Evolutionary conservation across 2,113 vertebrate genomes (phyloP).

Genomic region (Cavia porcellus): DNA sequence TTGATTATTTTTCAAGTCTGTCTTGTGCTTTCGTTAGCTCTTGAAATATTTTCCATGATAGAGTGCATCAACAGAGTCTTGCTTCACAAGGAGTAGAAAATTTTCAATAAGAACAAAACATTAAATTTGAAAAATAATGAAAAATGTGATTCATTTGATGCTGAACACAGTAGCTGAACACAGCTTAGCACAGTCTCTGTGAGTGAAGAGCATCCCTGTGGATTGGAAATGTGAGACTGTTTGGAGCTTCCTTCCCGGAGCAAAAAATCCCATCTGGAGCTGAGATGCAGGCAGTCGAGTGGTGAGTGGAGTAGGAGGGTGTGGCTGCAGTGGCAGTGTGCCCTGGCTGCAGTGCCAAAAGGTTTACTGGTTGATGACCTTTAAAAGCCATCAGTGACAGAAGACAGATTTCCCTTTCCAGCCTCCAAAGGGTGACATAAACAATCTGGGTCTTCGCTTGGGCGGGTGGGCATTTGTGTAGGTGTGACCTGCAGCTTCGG

Average conservation of each 20-base stretch:
- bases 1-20: background rate
- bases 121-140: constrained; percentile 6
- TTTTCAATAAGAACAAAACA: background rate
- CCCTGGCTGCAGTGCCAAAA: background rate
- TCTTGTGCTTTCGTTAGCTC: background rate
- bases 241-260: background rate
- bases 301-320: background rate
- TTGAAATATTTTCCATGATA: background rate
- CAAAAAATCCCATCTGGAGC: background rate
- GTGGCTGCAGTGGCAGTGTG: too few relatives aligned
- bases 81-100: background rate
- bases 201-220: background rate
- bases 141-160: background rate
- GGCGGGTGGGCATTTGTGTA: background rate
- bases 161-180: background rate
- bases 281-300: fast-evolving
- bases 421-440: background rate
- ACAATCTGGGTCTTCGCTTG: background rate
- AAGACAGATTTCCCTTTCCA: background rate
- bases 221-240: background rate
- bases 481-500: background rate
- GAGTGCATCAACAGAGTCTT: background rate
- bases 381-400: background rate
- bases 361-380: background rate
- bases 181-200: background rate